These are phyloP conservation scores for Mantis religiosa DNA, from an alignment of 2,888 invertebrate species.

Conservation along the genomic window DNA sequence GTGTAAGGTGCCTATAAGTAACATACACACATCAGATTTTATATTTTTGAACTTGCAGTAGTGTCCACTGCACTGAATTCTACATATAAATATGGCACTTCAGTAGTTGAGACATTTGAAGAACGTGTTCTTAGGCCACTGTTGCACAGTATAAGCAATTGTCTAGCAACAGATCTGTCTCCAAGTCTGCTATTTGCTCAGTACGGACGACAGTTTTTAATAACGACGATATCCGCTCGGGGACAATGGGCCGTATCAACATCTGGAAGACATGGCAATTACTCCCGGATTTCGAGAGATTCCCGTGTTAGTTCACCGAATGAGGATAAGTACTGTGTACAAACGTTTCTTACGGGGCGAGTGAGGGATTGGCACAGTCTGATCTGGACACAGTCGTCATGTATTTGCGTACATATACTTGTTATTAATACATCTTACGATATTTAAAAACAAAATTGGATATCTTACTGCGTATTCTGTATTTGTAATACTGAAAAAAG, in stretches of 20 bases:
- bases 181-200: not conserved
- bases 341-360: not conserved
- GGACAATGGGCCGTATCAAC: not conserved
- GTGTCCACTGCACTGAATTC: too few relatives aligned
- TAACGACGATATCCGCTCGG: not conserved
- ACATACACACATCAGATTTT: too few relatives aligned
- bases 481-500: too few relatives aligned
- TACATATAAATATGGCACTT: too few relatives aligned
- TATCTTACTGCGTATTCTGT: too few relatives aligned
- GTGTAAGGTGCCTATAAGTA: too few relatives aligned
- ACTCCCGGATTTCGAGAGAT: not conserved
- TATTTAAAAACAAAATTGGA: too few relatives aligned
- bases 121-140: not conserved
- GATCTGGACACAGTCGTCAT: too few relatives aligned
- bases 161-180: not conserved
- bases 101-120: too few relatives aligned
- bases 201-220: conserved; percentile 2
- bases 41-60: too few relatives aligned
- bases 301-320: not conserved
- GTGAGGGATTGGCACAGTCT: not conserved
- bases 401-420: too few relatives aligned
- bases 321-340: not conserved
- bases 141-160: not conserved
- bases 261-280: not conserved
- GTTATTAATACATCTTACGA: too few relatives aligned